A percentile compares a stretch with the other conserved stretches of the same genome.
Evolutionary conservation across 2,888 invertebrate genomes (phyloP).

Genomic region (Drosophila paramelanica): DNA sequence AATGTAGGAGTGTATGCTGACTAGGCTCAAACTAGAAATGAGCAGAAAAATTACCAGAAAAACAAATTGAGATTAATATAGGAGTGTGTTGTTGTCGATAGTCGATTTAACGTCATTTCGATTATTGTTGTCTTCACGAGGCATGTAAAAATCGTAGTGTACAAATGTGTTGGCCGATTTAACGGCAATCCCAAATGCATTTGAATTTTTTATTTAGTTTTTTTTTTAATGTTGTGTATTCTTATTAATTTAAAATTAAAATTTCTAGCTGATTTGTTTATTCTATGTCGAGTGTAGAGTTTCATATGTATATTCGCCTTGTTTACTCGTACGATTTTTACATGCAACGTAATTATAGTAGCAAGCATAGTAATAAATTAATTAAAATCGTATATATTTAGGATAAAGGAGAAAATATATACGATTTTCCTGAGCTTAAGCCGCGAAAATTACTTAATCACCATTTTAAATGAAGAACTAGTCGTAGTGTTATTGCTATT

Average conservation of each 20-base stretch:
- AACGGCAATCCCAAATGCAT: conserved; percentile 5
- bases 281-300: conserved; percentile 20
- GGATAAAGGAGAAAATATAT: conserved; percentile 27
- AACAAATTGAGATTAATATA: background rate
- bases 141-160: conserved; percentile 51
- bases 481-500: background rate
- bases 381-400: conserved; percentile 42
- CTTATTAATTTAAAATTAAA: background rate
- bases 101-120: background rate
- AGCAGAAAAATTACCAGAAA: conserved; percentile 8
- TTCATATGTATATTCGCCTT: background rate
- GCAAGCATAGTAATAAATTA: conserved; percentile 15
- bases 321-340: conserved; percentile 62
- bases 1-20: conserved; percentile 15
- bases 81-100: background rate
- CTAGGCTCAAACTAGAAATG: conserved; percentile 48
- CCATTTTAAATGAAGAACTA: conserved; percentile 11
- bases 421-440: conserved; percentile 38
- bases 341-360: conserved; percentile 34
- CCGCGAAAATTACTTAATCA: conserved; percentile 60
- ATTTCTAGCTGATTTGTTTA: conserved; percentile 41
- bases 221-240: background rate
- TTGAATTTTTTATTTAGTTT: background rate
- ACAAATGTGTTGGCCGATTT: background rate
- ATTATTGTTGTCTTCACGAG: conserved; percentile 16